Conservation (phyloP, 2,888 invertebrate species). For the Stenchaetothrips biformis region DNA sequence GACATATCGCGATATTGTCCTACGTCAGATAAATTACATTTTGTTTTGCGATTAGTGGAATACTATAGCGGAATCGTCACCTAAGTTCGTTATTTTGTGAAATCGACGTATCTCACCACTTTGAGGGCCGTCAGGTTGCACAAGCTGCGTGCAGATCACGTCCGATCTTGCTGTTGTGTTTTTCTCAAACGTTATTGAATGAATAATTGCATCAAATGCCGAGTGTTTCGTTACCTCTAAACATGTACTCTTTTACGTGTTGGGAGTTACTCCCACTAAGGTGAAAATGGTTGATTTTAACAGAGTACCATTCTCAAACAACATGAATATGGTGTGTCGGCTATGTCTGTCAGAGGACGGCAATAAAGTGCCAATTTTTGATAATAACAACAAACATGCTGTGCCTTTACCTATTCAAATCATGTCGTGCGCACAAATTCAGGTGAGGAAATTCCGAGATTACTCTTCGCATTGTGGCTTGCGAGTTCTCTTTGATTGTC, state of each 20-base stretch:
- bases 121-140: neutral
- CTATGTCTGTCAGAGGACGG: conserved; percentile 9
- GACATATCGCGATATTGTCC: no score
- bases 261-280: no score
- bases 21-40: no score
- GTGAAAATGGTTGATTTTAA: no score
- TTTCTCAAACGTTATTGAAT: neutral
- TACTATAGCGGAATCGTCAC: no score
- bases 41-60: no score
- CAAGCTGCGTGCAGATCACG: neutral
- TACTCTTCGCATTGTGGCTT: neutral
- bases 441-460: neutral
- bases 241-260: no score
- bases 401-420: neutral
- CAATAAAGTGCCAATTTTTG: neutral
- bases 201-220: neutral
- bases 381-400: neutral
- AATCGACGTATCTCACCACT: neutral
- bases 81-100: no score
- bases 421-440: conserved; percentile 2
- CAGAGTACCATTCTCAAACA: neutral
- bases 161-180: neutral
- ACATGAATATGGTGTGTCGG: conserved; percentile 10
- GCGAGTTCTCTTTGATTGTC: neutral
- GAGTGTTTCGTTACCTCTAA: no score